Conservation (phyloP, 1,140 invertebrate genomes). For the Lepidostoma basale region DNA sequence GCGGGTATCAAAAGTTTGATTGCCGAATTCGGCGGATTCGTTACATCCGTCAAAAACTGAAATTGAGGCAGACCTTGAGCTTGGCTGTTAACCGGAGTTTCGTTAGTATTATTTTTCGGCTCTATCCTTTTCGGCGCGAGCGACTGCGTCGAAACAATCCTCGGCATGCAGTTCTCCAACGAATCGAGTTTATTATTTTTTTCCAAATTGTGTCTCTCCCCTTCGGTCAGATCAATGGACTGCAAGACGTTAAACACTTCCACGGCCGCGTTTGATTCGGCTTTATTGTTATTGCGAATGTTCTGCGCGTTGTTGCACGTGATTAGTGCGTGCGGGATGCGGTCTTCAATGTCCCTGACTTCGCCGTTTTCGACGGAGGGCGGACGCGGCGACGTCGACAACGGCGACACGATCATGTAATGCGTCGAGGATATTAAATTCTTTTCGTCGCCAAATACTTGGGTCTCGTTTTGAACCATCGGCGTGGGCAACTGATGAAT, state of each 20-base stretch:
- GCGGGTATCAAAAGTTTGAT: not conserved
- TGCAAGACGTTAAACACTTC: constrained; percentile 12
- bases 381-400: not conserved
- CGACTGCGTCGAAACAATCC: not conserved
- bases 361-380: not conserved
- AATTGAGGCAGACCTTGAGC: not conserved
- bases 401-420: not conserved
- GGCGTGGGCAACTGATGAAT: not conserved
- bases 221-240: not conserved
- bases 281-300: too few relatives aligned
- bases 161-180: not conserved
- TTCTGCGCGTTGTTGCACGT: not conserved
- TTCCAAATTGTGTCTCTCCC: not conserved
- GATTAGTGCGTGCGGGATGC: constrained; percentile 5
- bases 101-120: not conserved
- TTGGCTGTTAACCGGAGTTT: not conserved
- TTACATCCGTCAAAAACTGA: too few relatives aligned
- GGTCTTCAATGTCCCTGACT: not conserved
- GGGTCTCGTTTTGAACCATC: too few relatives aligned
- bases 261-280: not conserved
- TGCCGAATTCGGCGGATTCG: not conserved
- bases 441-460: not conserved
- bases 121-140: not conserved
- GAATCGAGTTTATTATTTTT: too few relatives aligned
- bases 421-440: not conserved